These are phyloP conservation scores for Caenorhabditis auriculariae DNA, from an alignment of 2,888 invertebrate genomes.

Conservation along the genomic window DNA sequence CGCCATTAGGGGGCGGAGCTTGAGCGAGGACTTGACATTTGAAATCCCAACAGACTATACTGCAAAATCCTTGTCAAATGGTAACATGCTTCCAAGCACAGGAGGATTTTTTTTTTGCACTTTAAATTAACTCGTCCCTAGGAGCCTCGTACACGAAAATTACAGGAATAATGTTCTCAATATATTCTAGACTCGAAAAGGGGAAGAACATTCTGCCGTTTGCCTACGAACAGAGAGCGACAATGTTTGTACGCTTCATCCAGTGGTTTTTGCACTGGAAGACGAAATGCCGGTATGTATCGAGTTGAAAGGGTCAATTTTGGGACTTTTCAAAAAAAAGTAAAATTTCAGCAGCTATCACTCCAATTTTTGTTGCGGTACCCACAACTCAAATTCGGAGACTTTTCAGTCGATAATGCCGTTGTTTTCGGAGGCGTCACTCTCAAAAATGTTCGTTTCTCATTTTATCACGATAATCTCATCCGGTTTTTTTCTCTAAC, in stretches of 20 bases:
- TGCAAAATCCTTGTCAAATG: too few relatives aligned
- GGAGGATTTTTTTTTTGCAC: too few relatives aligned
- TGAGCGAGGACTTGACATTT: too few relatives aligned
- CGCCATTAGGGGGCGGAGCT: too few relatives aligned
- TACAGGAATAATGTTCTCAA: not conserved
- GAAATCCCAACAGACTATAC: too few relatives aligned
- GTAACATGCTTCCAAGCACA: too few relatives aligned
- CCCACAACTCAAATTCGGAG: conserved; percentile 49
- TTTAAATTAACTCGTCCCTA: too few relatives aligned
- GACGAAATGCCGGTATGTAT: conserved; percentile 21
- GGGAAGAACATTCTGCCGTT: conserved; percentile 11
- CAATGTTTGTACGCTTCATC: conserved; percentile 34
- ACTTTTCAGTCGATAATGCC: conserved; percentile 57
- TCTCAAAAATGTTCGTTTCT: too few relatives aligned
- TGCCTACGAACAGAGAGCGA: conserved; percentile 29
- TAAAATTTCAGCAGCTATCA: conserved; percentile 18
- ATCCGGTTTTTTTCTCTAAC: too few relatives aligned
- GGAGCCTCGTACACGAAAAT: too few relatives aligned
- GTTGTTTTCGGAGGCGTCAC: conserved; percentile 56
- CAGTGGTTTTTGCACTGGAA: conserved; percentile 36
- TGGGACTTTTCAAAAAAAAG: not conserved
- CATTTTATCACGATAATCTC: too few relatives aligned
- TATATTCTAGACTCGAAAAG: conserved; percentile 20
- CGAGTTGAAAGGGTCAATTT: not conserved
- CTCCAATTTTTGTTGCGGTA: conserved; percentile 46